Percentiles rank a stretch among this genome's conserved stretches.
Conservation (phyloP, 2,888 invertebrate genomes). For the Phyllotreta cruciferae region DNA sequence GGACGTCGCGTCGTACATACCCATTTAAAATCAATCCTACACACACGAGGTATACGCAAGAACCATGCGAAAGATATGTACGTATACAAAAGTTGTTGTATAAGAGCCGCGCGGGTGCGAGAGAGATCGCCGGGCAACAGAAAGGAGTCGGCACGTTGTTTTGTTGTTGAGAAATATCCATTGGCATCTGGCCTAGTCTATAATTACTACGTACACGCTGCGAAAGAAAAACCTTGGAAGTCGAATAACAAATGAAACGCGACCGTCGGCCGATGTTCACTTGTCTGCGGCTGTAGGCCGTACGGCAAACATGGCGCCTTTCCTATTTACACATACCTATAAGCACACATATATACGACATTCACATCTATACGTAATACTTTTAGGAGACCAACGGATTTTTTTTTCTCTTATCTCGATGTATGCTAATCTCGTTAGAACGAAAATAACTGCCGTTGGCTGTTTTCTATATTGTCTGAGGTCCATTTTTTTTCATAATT, state of each 20-base stretch:
- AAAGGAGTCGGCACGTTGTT: slow-evolving; percentile 20
- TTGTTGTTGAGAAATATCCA: slow-evolving; percentile 35
- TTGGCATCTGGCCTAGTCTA: slow-evolving; percentile 34
- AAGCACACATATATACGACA: slow-evolving; percentile 16
- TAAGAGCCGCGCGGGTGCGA: not conserved
- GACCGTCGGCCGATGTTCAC: slow-evolving; percentile 32
- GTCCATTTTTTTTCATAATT: too few species aligned
- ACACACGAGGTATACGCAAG: too few species aligned
- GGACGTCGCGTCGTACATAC: too few species aligned
- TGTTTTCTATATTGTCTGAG: too few species aligned
- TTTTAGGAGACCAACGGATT: too few species aligned
- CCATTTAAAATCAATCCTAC: too few species aligned
- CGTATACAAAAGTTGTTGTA: not conserved
- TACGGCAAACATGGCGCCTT: slow-evolving; percentile 48
- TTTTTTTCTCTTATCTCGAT: too few species aligned
- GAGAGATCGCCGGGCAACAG: slow-evolving; percentile 4
- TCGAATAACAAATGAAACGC: slow-evolving; percentile 33
- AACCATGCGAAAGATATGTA: too few species aligned
- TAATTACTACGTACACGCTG: slow-evolving; percentile 29
- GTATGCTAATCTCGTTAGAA: too few species aligned
- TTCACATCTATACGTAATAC: slow-evolving; percentile 14
- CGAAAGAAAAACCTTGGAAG: slow-evolving; percentile 35
- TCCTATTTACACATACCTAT: slow-evolving; percentile 43
- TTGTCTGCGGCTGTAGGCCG: slow-evolving; percentile 45
- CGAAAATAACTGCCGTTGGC: too few species aligned